phyloP scores from a whole-genome alignment of 2,888 invertebrate genomes.

The Netelia fuscicornis region DNA sequence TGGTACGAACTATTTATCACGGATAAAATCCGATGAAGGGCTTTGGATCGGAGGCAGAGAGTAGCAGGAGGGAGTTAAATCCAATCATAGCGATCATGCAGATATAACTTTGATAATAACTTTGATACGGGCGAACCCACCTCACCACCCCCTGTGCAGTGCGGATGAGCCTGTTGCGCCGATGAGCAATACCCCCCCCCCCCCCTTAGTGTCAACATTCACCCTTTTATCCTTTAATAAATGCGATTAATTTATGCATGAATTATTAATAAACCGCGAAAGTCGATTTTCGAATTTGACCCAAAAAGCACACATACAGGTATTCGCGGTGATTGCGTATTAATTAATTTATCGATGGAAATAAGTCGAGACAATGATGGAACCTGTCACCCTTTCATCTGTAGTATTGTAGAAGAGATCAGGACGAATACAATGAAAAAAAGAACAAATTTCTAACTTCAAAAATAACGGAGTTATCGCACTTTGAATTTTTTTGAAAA shows the following conservation, averaged over 20 bases:
- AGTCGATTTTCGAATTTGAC: slow-evolving; percentile 5
- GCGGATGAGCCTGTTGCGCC: slow-evolving; percentile 56
- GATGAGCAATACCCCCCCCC: background rate
- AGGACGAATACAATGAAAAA: no score
- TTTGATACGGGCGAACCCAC: slow-evolving; percentile 11
- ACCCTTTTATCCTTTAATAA: slow-evolving; percentile 42
- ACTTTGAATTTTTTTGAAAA: no score
- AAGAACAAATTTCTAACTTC: no score
- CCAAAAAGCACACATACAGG: no score
- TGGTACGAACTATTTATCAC: slow-evolving; percentile 5
- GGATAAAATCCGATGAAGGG: slow-evolving; percentile 25
- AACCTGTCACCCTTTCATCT: no score
- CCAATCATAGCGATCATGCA: slow-evolving; percentile 48
- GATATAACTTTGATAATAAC: slow-evolving; percentile 63
- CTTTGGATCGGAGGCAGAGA: no score
- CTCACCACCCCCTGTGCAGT: background rate
- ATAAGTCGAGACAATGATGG: no score
- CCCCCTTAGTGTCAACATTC: background rate
- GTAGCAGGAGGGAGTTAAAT: slow-evolving; percentile 21
- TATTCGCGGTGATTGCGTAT: no score
- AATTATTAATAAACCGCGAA: slow-evolving; percentile 34
- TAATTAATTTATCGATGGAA: no score
- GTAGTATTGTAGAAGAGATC: no score
- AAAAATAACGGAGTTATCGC: no score
- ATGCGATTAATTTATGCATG: slow-evolving; percentile 32